Base-by-base conservation (phyloP, 1,140 invertebrate species). In the Conopomorpha cramerella region DNA sequence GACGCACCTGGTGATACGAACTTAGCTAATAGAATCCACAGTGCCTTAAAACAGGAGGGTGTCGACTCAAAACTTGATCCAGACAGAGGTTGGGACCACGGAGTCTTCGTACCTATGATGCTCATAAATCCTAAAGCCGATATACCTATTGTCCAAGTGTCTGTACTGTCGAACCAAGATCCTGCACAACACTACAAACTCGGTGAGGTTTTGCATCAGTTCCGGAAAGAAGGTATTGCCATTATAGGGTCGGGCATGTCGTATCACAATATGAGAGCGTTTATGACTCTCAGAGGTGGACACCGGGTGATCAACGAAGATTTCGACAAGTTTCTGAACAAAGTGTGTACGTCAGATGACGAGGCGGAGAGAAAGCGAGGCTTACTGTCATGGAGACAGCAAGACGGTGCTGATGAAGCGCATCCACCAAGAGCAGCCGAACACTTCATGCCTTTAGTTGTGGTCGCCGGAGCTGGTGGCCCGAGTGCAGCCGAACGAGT, bases 71-170 rank as follows among this genome's bases (percentile, higher is more conserved):
- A 60, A 41, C 45, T 76, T 6, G 66, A 76, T 31, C 42, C 58
- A 0, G 50, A 60, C 37, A 50, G 71, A 46, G 67, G 68, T 41
- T 73, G 71, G 71, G 71, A 76, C 30, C 71, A 76, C 44, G 71
- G 71, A 30, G 66, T 73, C 2, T 76, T 76, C 36, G 68, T 76
- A 3, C 71, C 71, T 1, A 76, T 76, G 71, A 56, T 76, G 42
- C 39, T 76, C 0, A 71, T 73, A 2, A 63, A 70, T 28, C 71
- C 71, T 7, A 34, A 53, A 18, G 71, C 71, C 1, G 52, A 70
- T 31, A 55, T 76, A 18, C 68, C 71, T 12, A 73, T 76, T 36
- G 36, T 73, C 7, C 71, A 76, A 41, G 19, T 76, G 3, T 76
- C 71, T 3, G 63, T 71, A 1, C 26, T 76, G 3, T 40, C 41